Base-by-base conservation (phyloP, 2,888 invertebrate genomes). In the Tetragonula carbonaria region DNA sequence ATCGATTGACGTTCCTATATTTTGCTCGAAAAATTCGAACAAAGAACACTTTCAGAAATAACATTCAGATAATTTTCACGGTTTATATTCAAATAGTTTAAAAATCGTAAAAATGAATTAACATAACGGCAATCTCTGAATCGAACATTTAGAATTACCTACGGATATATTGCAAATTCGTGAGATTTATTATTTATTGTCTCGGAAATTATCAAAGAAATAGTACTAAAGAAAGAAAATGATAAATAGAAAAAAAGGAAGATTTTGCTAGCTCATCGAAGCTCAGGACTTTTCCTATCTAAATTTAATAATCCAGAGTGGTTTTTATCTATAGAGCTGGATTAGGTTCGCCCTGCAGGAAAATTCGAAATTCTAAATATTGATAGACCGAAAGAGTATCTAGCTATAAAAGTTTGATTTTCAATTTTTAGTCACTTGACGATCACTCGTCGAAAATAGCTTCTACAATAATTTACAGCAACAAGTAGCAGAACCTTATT, bases 231-330 rank as follows among this genome's bases (percentile, higher is more conserved):
- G 13, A 59, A 14, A 59, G 57, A 2, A 57, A 57, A n/a, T 21
- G n/a, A 5, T 57, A 57, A 57, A 57, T 13, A 57, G 57, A 13
- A 57, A n/a, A 57, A n/a, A n/a, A n/a, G n/a, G 13, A 4, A 57
- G 57, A 13, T 57, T n/a, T n/a, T 57, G n/a, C 28, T 23, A 51
- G 23, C 68, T 51, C 28, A 18, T 68, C 13, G 18, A 21, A 21
- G 65, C 13, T 21, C 65, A 21, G 63, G 33, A 63, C 21, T 66
- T 38, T 1, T 66, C 18, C 38, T 66, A 13, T n/a, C 14, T 14
- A 38, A 38, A 66, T 45, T 66, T 66, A 66, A 66, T 66, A 66
- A 63, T 63, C 33, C 28, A 63, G 23, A 63, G 63, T 63, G 63
- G 63, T 4, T 28, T 28, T 28, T 11, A 62, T 23, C 62, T 23